phyloP scores from a whole-genome alignment of 37 sponge, comb jelly and placozoan species.

The Oopsacas minuta region DNA sequence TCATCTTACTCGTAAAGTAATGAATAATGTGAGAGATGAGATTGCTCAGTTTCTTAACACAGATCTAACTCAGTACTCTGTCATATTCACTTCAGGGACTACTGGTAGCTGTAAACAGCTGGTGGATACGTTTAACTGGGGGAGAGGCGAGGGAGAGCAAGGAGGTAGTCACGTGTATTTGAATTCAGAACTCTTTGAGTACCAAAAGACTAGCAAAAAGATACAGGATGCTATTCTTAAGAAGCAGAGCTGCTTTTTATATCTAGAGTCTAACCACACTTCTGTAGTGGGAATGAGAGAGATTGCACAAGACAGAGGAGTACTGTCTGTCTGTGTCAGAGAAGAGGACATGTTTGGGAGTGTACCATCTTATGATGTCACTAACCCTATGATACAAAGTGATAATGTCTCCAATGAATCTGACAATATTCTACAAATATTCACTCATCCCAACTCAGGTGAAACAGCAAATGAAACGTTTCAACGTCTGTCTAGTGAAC shows the following conservation, averaged over 20 bases:
- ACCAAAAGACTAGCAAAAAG: background rate
- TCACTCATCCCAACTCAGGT: background rate
- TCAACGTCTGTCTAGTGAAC: background rate
- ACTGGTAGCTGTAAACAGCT: slow-evolving; percentile 61
- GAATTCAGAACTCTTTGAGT: background rate
- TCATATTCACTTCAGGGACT: slow-evolving; percentile 71
- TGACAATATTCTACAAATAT: background rate
- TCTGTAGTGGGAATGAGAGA: slow-evolving; percentile 91
- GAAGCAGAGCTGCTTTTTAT: slow-evolving; percentile 47
- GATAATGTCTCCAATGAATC: background rate
- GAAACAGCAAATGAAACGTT: background rate
- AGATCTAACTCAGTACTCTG: slow-evolving; percentile 33
- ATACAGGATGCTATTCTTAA: background rate
- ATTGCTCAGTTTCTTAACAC: slow-evolving; percentile 61
- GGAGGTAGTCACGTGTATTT: background rate
- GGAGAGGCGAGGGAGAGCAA: background rate
- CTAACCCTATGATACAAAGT: background rate
- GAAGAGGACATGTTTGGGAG: background rate
- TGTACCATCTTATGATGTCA: background rate
- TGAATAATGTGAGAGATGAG: slow-evolving; percentile 42
- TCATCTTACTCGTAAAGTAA: slow-evolving; percentile 22
- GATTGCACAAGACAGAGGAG: slow-evolving; percentile 43
- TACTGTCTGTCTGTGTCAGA: slow-evolving; percentile 36
- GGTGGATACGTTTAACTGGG: slow-evolving; percentile 63
- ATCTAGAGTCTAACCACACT: slow-evolving; percentile 83